These are phyloP conservation scores for Tuberolachnus salignus DNA, from an alignment of 2,888 invertebrate species.

Conservation along the genomic window DNA sequence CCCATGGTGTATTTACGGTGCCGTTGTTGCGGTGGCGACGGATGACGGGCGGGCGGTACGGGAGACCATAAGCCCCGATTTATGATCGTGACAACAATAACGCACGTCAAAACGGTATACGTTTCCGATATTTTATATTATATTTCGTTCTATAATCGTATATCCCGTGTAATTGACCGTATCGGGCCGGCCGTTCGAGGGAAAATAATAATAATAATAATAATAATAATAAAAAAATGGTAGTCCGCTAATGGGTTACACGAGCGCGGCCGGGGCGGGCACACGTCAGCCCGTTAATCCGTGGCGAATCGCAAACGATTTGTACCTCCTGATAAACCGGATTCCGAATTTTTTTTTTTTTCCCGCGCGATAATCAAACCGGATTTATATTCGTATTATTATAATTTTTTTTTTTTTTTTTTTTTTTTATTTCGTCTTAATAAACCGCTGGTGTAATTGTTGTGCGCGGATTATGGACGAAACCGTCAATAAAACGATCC, in stretches of 20 bases:
- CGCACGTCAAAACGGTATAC: constrained; percentile 8
- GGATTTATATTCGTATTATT: constrained; percentile 12
- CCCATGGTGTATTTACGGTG: neutral
- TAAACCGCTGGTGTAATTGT: too few relatives aligned
- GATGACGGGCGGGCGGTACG: neutral
- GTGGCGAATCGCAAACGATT: constrained; percentile 48
- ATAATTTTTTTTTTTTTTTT: too few relatives aligned
- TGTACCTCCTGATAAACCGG: constrained; percentile 34
- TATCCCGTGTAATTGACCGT: constrained; percentile 46
- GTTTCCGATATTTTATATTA: constrained; percentile 25
- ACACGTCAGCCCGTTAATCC: constrained; percentile 34
- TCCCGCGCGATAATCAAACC: neutral
- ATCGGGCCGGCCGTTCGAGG: too few relatives aligned
- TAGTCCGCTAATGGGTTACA: constrained; percentile 46
- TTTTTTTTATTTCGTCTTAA: constrained; percentile 18
- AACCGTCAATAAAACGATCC: too few relatives aligned
- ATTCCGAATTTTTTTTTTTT: neutral
- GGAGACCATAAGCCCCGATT: constrained; percentile 23
- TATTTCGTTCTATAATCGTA: constrained; percentile 14
- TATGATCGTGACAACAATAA: constrained; percentile 30
- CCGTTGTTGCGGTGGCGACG: neutral
- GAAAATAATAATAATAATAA: too few relatives aligned
- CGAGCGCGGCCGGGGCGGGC: constrained; percentile 15
- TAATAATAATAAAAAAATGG: too few relatives aligned
- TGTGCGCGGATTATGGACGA: neutral